Evolutionary conservation across 2,113 vertebrate species (phyloP).

Genomic region (Butorides virescens): DNA sequence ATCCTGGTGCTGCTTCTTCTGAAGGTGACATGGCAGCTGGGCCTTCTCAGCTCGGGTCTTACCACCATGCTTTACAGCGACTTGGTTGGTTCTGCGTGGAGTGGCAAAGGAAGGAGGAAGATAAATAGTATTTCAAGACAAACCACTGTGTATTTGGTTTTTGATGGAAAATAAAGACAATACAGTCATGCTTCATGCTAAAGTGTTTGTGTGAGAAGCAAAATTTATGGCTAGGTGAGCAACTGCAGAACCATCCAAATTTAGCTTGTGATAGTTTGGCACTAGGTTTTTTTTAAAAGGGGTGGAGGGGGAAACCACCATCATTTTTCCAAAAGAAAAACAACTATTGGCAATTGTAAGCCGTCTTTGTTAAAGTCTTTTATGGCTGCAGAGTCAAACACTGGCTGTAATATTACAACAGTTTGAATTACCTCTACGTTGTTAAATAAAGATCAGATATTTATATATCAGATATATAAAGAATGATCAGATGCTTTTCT

Average conservation of each 20-base stretch:
- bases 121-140: background rate
- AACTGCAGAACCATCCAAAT: background rate
- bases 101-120: background rate
- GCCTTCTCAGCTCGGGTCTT: background rate
- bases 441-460: background rate
- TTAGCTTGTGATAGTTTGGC: background rate
- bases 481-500: background rate
- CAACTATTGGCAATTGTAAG: background rate
- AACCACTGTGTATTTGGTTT: background rate
- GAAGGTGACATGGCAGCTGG: background rate
- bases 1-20: background rate
- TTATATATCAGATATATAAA: too few species aligned
- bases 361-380: background rate
- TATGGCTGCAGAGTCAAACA: background rate
- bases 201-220: background rate
- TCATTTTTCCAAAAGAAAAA: background rate
- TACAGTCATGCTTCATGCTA: background rate
- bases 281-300: background rate
- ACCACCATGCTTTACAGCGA: background rate
- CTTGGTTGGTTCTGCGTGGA: background rate
- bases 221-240: background rate
- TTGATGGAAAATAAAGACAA: background rate
- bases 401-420: background rate
- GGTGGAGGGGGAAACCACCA: rapidly evolving
- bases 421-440: background rate